A percentile compares a stretch with the other conserved stretches of the same genome.
Conservation (phyloP, 2,888 invertebrate species). For the Apeira syringaria region DNA sequence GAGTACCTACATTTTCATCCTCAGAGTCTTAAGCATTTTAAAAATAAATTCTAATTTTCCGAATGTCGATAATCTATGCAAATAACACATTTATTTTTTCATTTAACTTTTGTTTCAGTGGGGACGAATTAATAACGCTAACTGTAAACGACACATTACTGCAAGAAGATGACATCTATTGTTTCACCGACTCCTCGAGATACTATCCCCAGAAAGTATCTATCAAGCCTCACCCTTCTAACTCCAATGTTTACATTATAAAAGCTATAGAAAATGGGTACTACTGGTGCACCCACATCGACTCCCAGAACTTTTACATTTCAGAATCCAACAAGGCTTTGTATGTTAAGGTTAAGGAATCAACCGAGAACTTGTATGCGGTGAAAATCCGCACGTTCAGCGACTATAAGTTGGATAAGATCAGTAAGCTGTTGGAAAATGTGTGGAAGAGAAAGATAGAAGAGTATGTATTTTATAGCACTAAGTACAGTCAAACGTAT, state of each 20-base stretch:
- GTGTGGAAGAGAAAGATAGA: conserved; percentile 54
- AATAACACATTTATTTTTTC: too few relatives aligned
- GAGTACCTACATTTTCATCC: too few relatives aligned
- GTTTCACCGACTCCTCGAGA: conserved; percentile 64
- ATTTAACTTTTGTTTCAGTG: conserved; percentile 31
- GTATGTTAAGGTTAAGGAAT: conserved; percentile 54
- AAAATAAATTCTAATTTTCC: too few relatives aligned
- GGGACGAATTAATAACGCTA: conserved; percentile 55
- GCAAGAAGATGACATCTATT: conserved; percentile 46
- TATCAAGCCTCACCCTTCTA: conserved; percentile 34
- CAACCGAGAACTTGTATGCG: conserved; percentile 51
- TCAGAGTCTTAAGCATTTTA: too few relatives aligned
- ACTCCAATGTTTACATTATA: conserved; percentile 43
- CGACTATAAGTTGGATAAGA: conserved; percentile 33
- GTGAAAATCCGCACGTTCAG: conserved; percentile 48
- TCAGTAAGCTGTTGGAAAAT: conserved; percentile 31
- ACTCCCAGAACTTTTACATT: conserved; percentile 49
- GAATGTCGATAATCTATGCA: too few relatives aligned
- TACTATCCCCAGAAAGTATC: conserved; percentile 52
- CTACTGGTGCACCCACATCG: conserved; percentile 69
- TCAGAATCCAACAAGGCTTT: conserved; percentile 60
- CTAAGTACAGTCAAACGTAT: conserved; percentile 48
- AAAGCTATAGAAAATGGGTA: conserved; percentile 60
- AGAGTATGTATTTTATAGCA: conserved; percentile 60
- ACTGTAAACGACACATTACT: conserved; percentile 38